These are phyloP conservation scores for Atethmia centrago DNA, from an alignment of 2,888 invertebrate species.

Conservation along the genomic window DNA sequence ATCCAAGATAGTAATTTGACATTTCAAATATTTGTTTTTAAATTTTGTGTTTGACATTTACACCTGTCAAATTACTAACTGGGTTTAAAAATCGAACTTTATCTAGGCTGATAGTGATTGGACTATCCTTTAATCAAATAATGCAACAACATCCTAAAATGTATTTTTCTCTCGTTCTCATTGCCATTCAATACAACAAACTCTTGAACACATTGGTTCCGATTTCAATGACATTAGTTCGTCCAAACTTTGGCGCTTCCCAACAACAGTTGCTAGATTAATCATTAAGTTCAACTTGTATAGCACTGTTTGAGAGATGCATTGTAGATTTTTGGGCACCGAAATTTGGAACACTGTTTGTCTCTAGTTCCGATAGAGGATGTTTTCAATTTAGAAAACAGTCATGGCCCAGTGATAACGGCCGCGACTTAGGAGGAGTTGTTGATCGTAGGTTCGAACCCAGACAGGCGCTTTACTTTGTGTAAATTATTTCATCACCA, in stretches of 20 bases:
- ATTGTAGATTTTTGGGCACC: constrained; percentile 10
- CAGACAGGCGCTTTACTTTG: too few relatives aligned
- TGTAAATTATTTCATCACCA: too few relatives aligned
- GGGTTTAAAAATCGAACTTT: too few relatives aligned
- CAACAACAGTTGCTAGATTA: constrained; percentile 10
- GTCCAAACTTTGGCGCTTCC: constrained; percentile 7
- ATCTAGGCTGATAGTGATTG: too few relatives aligned
- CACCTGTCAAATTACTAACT: too few relatives aligned
- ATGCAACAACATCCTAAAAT: background rate
- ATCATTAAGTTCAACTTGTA: constrained; percentile 40
- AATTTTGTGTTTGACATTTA: too few relatives aligned
- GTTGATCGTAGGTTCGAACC: too few relatives aligned
- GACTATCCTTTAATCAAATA: background rate
- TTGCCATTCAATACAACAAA: constrained; percentile 1
- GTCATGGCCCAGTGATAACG: too few relatives aligned
- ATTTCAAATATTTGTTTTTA: too few relatives aligned
- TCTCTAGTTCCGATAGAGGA: background rate
- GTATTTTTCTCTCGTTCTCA: background rate
- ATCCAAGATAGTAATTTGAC: too few relatives aligned
- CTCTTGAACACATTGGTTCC: constrained; percentile 27
- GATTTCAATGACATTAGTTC: constrained; percentile 23
- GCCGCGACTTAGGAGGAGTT: too few relatives aligned
- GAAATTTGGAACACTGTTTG: background rate
- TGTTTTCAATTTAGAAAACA: background rate
- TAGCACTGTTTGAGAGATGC: background rate